phyloP scores from a whole-genome alignment of 2,888 invertebrate species.

The Myopa tessellatipennis region DNA sequence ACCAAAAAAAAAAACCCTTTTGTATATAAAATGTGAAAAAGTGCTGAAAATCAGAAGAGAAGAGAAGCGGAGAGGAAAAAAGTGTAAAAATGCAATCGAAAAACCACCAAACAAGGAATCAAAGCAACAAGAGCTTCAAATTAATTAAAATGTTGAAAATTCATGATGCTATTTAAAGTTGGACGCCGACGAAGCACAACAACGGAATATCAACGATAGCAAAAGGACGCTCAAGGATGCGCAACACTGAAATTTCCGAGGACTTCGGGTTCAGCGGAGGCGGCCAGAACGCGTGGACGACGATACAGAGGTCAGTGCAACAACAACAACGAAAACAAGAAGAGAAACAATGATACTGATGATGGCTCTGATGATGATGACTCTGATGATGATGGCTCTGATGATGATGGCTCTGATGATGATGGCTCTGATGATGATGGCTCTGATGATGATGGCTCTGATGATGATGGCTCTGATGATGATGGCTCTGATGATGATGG shows the following conservation, averaged over 20 bases:
- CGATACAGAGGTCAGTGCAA: background rate
- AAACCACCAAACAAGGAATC: background rate
- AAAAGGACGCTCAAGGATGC: background rate
- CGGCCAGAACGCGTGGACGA: background rate
- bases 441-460: background rate
- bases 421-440: background rate
- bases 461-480: background rate
- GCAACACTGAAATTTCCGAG: background rate
- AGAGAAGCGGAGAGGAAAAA: background rate
- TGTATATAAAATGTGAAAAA: background rate
- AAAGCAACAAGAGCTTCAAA: background rate
- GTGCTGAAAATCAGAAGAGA: background rate
- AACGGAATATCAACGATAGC: background rate
- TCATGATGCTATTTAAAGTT: constrained; percentile 33
- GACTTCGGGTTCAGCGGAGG: background rate
- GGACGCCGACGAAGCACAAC: constrained; percentile 17
- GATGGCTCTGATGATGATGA: background rate
- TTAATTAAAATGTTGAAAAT: constrained; percentile 35
- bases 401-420: background rate
- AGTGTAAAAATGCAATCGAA: background rate
- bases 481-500: background rate
- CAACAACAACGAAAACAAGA: constrained; percentile 9
- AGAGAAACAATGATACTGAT: background rate
- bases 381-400: background rate
- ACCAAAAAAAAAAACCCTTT: background rate